These are phyloP conservation scores for Phalera bucephala DNA, from an alignment of 2,888 invertebrate genomes.

Conservation along the genomic window DNA sequence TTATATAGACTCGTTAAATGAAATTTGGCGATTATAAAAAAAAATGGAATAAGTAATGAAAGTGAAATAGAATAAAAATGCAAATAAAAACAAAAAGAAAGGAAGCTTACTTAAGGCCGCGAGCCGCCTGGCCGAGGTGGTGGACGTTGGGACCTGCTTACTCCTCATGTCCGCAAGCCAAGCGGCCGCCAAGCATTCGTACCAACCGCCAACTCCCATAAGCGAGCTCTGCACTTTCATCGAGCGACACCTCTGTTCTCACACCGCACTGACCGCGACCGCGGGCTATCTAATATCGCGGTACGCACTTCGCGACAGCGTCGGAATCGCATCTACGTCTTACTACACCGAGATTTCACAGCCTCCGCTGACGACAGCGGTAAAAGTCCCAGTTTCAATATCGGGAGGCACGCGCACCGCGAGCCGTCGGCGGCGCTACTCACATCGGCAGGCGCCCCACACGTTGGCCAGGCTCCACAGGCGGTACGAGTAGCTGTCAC, in stretches of 20 bases:
- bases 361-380: conserved; percentile 63
- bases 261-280: conserved; percentile 54
- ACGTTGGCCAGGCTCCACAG: conserved; percentile 90
- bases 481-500: conserved; percentile 89
- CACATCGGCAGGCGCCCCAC: conserved; percentile 89
- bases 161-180: conserved; percentile 81
- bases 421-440: conserved; percentile 72
- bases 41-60: conserved; percentile 30
- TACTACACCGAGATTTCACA: conserved; percentile 58
- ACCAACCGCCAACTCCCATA: conserved; percentile 81
- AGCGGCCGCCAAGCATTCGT: conserved; percentile 76
- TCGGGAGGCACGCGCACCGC: conserved; percentile 31
- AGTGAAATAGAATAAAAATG: conserved; percentile 42
- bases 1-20: not conserved
- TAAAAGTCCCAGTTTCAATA: conserved; percentile 43
- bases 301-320: conserved; percentile 48
- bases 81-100: conserved; percentile 78
- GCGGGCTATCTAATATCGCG: conserved; percentile 36
- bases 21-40: conserved; percentile 11
- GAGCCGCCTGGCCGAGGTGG: conserved; percentile 81
- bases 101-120: conserved; percentile 81
- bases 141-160: conserved; percentile 80
- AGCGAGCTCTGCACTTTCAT: conserved; percentile 79
- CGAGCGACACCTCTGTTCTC: conserved; percentile 63
- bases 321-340: conserved; percentile 50